Evolutionary conservation across 2,797 vertebrate genomes (phyloP).

Genomic region (Amniataba percoides): DNA sequence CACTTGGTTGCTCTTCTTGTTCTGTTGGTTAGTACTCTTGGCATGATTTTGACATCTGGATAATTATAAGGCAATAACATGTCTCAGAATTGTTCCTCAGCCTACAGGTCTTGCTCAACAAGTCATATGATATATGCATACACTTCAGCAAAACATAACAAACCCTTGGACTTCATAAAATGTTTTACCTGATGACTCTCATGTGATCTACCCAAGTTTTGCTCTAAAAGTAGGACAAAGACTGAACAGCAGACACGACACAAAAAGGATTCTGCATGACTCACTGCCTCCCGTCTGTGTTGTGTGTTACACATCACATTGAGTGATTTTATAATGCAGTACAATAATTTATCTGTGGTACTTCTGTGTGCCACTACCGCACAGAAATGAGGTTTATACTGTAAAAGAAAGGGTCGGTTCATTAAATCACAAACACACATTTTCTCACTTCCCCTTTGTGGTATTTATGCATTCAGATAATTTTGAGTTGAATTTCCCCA

Average conservation of each 20-base stretch:
- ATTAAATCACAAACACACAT: neutral
- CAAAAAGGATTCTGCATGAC: neutral
- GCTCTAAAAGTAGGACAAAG: conserved; percentile 1
- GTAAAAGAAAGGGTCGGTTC: neutral
- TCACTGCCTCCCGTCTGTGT: conserved; percentile 18
- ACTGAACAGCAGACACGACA: neutral
- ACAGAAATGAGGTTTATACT: neutral
- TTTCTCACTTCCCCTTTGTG: neutral
- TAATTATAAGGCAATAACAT: neutral
- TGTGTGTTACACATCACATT: neutral
- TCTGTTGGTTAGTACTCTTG: neutral
- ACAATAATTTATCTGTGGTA: neutral
- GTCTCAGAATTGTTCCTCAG: neutral
- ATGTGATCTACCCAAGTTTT: conserved; percentile 49
- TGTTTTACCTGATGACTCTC: conserved; percentile 59
- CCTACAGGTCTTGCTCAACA: conserved; percentile 22
- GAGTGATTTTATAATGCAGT: neutral
- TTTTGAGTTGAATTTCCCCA: neutral
- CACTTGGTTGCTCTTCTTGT: neutral
- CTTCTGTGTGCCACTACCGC: neutral
- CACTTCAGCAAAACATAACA: conserved; percentile 11
- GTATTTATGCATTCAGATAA: neutral
- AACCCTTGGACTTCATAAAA: conserved; percentile 16
- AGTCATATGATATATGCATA: conserved; percentile 14
- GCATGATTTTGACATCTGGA: neutral